Evolutionary conservation across 64 coral and sea anemone genomes (phyloP).

Genomic region (Platygyra sinensis): DNA sequence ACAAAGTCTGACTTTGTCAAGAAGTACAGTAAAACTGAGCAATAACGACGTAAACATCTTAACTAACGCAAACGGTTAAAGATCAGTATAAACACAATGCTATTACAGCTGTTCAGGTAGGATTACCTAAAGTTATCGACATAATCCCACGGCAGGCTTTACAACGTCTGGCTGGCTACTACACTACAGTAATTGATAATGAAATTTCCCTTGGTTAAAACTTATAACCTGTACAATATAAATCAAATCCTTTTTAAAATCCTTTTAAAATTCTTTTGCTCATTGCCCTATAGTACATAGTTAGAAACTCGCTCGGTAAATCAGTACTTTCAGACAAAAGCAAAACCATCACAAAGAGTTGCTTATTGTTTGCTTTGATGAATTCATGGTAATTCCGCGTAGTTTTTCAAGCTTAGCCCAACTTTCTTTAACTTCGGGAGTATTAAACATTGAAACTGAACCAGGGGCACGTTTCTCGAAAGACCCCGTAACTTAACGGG

Average conservation of each 20-base stretch:
- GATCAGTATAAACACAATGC: neutral
- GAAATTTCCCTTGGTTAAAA: neutral
- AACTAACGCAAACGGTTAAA: neutral
- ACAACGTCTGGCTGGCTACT: neutral
- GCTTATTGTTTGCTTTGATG: neutral
- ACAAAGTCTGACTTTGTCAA: neutral
- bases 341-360: neutral
- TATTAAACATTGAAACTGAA: neutral
- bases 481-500: too few relatives aligned
- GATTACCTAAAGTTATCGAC: slow-evolving; percentile 1
- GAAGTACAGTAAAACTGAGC: too few relatives aligned
- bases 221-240: too few relatives aligned
- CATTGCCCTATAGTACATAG: too few relatives aligned
- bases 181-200: neutral
- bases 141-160: neutral
- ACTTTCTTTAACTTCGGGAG: neutral
- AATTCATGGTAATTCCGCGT: neutral
- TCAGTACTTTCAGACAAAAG: too few relatives aligned
- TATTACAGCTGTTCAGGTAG: neutral
- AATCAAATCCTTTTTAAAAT: neutral
- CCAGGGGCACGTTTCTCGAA: too few relatives aligned
- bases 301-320: too few relatives aligned
- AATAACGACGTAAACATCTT: neutral
- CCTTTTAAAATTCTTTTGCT: neutral
- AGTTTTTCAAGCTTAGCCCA: neutral